Base-by-base conservation (phyloP, 2,113 vertebrate species). In the Cardinalis cardinalis region DNA sequence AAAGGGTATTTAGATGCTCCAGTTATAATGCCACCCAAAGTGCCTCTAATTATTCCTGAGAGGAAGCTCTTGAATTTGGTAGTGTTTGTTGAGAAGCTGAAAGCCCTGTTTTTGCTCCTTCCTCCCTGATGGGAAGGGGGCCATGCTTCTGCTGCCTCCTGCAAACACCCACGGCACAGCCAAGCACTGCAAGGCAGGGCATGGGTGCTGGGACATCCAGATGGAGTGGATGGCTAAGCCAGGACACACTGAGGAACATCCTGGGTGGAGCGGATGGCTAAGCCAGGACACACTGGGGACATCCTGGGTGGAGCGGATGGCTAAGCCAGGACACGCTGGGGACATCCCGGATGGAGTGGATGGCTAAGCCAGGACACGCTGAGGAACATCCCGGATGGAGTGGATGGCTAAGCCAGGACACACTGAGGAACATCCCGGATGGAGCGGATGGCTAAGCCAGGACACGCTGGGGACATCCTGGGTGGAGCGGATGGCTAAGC, bases 191-290 rank as follows among this genome's bases (percentile, higher is more conserved):
- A 1, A 51, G 16, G 32, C 55, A 60, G 68, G 36, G 23, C 10
- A 7, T 0, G 0, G 1, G 8, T 26, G 25, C 25, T 49, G 23
- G 12, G 34, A 56, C 18, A 20, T 18, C 56, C 56, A 11, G 34
- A 6, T 23, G 40, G 40, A 43, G 29, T 0, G 4, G 34, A 6
- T 36, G 58, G 56, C 36, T 48, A 21, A 55, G n/a, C 21, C 28
- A 56, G 43, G 25, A 41, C 0, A 9, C 23, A 5, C 25, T 2
- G 7, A 25, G 20, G 48, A 38, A 19, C 34, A 18, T 32, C 61
- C 49, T 0, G 0, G 3, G 1, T 8, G 18, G 61, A 81, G 28
- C 0, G 1, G 38, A 12, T 12, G 38, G 53, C n/a, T 44, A 32
- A 59, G 49, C 14, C n/a, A 56, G 40, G 28, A 51, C 0, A 7